phyloP scores from a whole-genome alignment of 2,113 vertebrate species.

The Rallus limicola region DNA sequence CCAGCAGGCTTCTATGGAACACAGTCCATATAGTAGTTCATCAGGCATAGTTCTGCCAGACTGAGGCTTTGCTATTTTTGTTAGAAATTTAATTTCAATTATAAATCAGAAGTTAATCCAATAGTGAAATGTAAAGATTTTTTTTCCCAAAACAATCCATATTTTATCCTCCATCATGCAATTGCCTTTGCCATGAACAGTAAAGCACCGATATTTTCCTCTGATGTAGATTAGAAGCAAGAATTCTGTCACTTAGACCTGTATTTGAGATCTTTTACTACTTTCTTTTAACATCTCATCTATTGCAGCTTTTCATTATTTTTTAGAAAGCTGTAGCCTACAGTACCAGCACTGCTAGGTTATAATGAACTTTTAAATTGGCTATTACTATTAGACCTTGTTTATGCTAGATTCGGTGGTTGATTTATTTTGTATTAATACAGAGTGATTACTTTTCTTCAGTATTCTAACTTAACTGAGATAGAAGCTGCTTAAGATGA shows the following conservation, averaged over 20 bases:
- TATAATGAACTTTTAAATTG: conserved; percentile 55
- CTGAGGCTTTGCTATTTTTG: background rate
- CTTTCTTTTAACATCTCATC: background rate
- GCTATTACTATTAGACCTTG: background rate
- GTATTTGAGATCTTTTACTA: background rate
- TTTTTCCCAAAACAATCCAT: background rate
- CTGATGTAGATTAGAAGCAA: background rate
- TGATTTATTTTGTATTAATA: conserved; percentile 14
- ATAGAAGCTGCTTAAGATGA: background rate
- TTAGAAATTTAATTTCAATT: background rate
- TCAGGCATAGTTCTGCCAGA: background rate
- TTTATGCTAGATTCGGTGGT: background rate
- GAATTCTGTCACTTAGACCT: background rate
- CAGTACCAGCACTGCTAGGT: background rate
- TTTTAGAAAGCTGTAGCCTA: background rate
- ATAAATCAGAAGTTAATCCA: background rate
- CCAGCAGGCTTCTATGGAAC: background rate
- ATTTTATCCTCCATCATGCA: background rate
- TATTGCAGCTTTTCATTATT: background rate
- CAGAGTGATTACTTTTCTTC: background rate
- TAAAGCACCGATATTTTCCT: background rate
- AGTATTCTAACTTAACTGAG: background rate
- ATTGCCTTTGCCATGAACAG: background rate
- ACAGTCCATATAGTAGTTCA: background rate
- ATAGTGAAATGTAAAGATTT: background rate